Conservation (phyloP, 1,140 invertebrate species). For the Drosophila elegans region DNA sequence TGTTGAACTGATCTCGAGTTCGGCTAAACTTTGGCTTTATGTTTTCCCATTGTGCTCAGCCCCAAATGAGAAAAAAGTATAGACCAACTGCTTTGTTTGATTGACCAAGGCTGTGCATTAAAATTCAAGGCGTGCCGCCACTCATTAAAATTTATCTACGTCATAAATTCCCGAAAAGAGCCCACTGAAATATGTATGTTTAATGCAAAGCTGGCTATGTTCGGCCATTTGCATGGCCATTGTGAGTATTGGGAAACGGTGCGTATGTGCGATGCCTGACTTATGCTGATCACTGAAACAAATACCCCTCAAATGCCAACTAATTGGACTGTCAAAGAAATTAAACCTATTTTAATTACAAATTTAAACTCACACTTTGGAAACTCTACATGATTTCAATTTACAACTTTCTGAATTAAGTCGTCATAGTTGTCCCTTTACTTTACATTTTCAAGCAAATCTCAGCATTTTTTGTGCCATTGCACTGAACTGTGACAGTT, state of each 20-base stretch:
- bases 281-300: neutral
- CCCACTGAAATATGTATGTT: conserved; percentile 25
- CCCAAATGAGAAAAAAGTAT: conserved; percentile 18
- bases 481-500: conserved; percentile 21
- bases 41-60: conserved; percentile 43
- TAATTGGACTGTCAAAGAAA: conserved; percentile 42
- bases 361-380: conserved; percentile 3
- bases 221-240: conserved; percentile 13
- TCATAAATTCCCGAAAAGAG: conserved; percentile 63
- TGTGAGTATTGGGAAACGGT: conserved; percentile 25
- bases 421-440: neutral
- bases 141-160: conserved; percentile 73
- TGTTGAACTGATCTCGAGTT: conserved; percentile 27
- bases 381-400: conserved; percentile 12
- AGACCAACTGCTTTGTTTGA: conserved; percentile 30
- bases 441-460: neutral
- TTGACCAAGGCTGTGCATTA: conserved; percentile 66
- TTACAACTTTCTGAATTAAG: neutral
- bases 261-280: conserved; percentile 10
- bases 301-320: neutral
- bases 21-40: conserved; percentile 46
- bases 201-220: conserved; percentile 15
- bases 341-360: conserved; percentile 28
- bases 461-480: neutral
- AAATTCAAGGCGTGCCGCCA: conserved; percentile 74